Conservation (phyloP, 2,888 invertebrate genomes). For the Melinaea marsaeus region DNA sequence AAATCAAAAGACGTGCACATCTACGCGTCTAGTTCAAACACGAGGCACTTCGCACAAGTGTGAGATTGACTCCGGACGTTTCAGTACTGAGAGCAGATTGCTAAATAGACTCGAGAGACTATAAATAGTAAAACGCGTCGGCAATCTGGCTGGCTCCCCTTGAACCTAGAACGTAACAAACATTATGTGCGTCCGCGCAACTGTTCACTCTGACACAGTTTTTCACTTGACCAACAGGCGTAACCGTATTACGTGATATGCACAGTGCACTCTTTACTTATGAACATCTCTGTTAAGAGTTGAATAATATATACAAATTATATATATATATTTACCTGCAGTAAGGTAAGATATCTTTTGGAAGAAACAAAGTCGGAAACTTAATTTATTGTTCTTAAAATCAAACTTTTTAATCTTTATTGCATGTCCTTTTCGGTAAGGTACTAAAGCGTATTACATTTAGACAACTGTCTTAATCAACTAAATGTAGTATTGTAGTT, state of each 20-base stretch:
- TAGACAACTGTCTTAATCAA: too few relatives aligned
- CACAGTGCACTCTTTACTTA: constrained; percentile 60
- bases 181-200: constrained; percentile 68
- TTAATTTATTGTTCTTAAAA: too few relatives aligned
- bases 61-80: constrained; percentile 66
- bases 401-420: too few relatives aligned
- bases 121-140: constrained; percentile 75
- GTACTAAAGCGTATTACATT: too few relatives aligned
- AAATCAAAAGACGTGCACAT: neutral
- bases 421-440: too few relatives aligned
- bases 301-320: constrained; percentile 9
- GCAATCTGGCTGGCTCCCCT: constrained; percentile 73
- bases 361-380: too few relatives aligned
- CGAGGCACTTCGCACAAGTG: constrained; percentile 48
- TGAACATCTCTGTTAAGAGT: constrained; percentile 19
- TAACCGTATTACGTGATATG: constrained; percentile 49
- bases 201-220: constrained; percentile 73
- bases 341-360: too few relatives aligned
- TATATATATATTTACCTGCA: too few relatives aligned
- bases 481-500: too few relatives aligned
- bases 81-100: constrained; percentile 72
- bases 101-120: constrained; percentile 70
- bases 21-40: neutral
- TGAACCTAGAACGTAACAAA: constrained; percentile 70
- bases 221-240: constrained; percentile 68